Conservation (phyloP, 2,888 invertebrate species). For the Stegophylla sp. region DNA sequence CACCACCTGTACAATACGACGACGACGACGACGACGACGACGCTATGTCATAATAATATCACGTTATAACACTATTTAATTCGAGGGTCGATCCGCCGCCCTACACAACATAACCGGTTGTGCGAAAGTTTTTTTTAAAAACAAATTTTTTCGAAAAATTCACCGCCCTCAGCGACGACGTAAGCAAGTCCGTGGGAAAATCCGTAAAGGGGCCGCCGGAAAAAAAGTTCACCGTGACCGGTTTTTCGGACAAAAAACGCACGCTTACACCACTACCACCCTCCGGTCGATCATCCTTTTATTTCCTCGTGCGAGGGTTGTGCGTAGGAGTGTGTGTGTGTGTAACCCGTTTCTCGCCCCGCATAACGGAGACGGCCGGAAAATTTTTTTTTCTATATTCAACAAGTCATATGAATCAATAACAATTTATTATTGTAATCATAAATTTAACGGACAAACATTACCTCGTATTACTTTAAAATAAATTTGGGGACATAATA, state of each 20-base stretch:
- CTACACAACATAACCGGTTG: constrained; percentile 31
- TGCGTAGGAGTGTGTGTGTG: not conserved
- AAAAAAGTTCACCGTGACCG: constrained; percentile 48
- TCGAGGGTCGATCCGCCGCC: no score
- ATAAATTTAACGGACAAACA: no score
- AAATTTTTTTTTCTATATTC: no score
- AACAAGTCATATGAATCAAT: no score
- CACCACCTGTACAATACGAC: not conserved
- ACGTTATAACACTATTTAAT: no score
- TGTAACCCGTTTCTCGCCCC: no score
- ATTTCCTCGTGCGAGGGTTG: constrained; percentile 5
- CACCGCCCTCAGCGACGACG: not conserved
- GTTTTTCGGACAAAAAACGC: not conserved
- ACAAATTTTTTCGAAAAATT: not conserved
- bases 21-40: not conserved
- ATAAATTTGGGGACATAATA: no score
- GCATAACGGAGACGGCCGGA: no score
- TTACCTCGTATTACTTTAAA: no score
- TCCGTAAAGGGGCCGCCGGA: not conserved
- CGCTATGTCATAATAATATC: not conserved
- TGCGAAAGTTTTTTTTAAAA: constrained; percentile 45
- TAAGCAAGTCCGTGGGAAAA: constrained; percentile 24
- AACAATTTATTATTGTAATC: no score
- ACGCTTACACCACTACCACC: not conserved
- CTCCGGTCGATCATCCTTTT: not conserved